Evolutionary conservation across 2,888 invertebrate species (phyloP).

Genomic region (Perizoma affinitatum): DNA sequence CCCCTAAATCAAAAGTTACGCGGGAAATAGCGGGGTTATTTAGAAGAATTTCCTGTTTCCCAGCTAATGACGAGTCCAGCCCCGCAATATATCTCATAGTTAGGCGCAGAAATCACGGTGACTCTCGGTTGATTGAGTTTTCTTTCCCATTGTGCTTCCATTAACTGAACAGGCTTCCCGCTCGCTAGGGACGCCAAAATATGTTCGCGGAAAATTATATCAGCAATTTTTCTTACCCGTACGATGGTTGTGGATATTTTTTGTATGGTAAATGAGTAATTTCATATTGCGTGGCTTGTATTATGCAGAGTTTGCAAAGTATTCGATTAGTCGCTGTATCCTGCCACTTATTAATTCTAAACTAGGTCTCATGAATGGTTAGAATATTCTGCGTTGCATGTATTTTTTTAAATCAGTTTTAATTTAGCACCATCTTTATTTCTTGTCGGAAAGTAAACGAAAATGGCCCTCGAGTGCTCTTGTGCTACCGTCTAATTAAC

Average conservation of each 20-base stretch:
- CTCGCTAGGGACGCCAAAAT: constrained; percentile 59
- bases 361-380: background rate
- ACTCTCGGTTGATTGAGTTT: constrained; percentile 81
- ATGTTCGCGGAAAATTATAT: constrained; percentile 75
- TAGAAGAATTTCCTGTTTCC: constrained; percentile 61
- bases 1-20: constrained; percentile 69
- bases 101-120: constrained; percentile 80
- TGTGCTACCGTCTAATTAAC: constrained; percentile 75
- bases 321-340: background rate
- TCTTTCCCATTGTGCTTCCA: constrained; percentile 80
- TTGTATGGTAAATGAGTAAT: constrained; percentile 31
- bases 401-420: constrained; percentile 35
- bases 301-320: constrained; percentile 4
- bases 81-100: constrained; percentile 79
- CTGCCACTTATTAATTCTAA: no score
- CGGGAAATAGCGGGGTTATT: constrained; percentile 52
- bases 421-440: constrained; percentile 27
- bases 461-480: constrained; percentile 69
- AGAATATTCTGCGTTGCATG: background rate
- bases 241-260: constrained; percentile 32
- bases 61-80: constrained; percentile 73
- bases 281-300: constrained; percentile 21
- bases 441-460: constrained; percentile 59
- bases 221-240: constrained; percentile 65
- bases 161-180: constrained; percentile 77